Evolutionary conservation across 2,797 vertebrate genomes (phyloP), one percentile per base, ranked within the genome.

Genomic region (Thunnus albacares): DNA sequence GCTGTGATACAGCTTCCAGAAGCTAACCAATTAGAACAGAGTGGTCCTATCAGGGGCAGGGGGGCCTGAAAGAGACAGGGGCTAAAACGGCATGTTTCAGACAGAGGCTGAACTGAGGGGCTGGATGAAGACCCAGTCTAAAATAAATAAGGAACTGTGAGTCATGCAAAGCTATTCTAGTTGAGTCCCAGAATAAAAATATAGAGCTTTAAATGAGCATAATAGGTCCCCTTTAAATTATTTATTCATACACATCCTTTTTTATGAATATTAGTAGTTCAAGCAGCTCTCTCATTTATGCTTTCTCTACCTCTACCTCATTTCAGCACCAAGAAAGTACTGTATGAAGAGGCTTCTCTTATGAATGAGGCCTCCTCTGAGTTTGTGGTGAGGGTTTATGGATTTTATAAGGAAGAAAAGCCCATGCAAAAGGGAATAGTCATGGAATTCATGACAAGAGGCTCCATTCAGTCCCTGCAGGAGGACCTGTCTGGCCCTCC

Each of bases 361-460:
- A 95, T 96, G 94, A 30, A 35, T 2, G n/a, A 47, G 30, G 86
- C 79, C 9, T 73, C 87, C 15, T 93, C 79, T 57, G 70, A 83
- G 3, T 90, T 61, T 82, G 94, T 96, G 51, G 53, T 95, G 52
- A 74, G n/a, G 28, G 62, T 94, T 73, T 65, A 84, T 35, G 95
- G 94, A 47, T 62, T 81, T 33, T 96, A 92, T 71, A 3, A 77
- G 2, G 90, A 89, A 13, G 0, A 0, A 6, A 0, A 0, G 0
- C 0, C 1, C 2, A 6, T 22, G 11, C 56, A 64, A 47, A 41
- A 67, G 4, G 95, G 95, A 56, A 90, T 96, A 63, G 93, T 96
- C 57, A 95, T 95, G 91, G 93, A 95, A 61, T 84, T 90, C 69
- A 94, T 95, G 95, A 28, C 55, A 14, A 85, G 69, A 66, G 95